A percentile compares a stretch with the other conserved stretches of the same genome.
Conservation (phyloP, 2,888 invertebrate genomes). For the Nebria salina region DNA sequence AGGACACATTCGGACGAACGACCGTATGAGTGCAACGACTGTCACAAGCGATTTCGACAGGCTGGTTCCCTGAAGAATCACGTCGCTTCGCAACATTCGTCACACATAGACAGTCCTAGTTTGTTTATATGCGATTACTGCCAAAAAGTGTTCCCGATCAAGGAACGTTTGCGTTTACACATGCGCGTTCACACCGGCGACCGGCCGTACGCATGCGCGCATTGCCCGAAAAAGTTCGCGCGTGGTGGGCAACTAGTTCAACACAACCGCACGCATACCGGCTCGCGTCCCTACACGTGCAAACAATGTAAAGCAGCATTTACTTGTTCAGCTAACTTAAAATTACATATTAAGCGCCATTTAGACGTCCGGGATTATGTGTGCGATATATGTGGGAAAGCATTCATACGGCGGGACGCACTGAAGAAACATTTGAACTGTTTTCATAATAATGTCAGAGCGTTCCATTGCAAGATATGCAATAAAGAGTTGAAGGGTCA, state of each 20-base stretch:
- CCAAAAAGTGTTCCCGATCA: slow-evolving; percentile 78
- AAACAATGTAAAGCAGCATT: slow-evolving; percentile 77
- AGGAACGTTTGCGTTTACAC: slow-evolving; percentile 79
- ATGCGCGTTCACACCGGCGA: slow-evolving; percentile 77
- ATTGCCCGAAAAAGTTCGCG: slow-evolving; percentile 74
- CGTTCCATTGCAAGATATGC: slow-evolving; percentile 83
- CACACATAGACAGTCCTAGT: slow-evolving; percentile 58
- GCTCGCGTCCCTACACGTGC: slow-evolving; percentile 77
- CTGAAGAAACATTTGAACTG: slow-evolving; percentile 80
- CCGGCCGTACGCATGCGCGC: slow-evolving; percentile 72
- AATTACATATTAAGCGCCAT: slow-evolving; percentile 75
- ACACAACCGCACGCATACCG: slow-evolving; percentile 79
- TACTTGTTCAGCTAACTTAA: slow-evolving; percentile 72
- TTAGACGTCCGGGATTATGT: slow-evolving; percentile 78
- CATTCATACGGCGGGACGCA: slow-evolving; percentile 78
- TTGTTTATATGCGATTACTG: slow-evolving; percentile 78
- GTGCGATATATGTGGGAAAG: slow-evolving; percentile 83
- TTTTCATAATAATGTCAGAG: slow-evolving; percentile 77
- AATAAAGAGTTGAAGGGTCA: slow-evolving; percentile 84
- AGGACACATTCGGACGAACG: slow-evolving; percentile 73
- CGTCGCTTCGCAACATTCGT: slow-evolving; percentile 67
- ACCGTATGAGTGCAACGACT: slow-evolving; percentile 71
- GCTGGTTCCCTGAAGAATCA: slow-evolving; percentile 74
- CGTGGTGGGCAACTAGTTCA: slow-evolving; percentile 79
- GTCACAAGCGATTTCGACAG: slow-evolving; percentile 72